Evolutionary conservation across 2,888 invertebrate genomes (phyloP), one percentile per base, ranked within the genome.

Genomic region (Caradrina kadenii): DNA sequence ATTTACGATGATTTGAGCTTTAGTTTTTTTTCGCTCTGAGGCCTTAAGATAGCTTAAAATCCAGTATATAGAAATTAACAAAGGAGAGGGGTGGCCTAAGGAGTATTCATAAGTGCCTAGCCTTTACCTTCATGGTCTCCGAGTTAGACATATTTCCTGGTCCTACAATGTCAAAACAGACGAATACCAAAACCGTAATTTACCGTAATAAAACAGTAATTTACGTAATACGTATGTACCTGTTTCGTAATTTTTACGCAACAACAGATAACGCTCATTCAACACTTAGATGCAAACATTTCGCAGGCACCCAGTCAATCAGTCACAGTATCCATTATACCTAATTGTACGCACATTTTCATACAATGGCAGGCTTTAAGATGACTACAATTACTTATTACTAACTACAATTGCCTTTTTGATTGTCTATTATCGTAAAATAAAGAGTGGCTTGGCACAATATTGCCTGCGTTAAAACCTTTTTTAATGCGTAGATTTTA

Each of bases 341-440:
- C 4, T 45, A 22, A 50, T 55, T 49, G 15, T 49, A 26, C 48
- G 55, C 15, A 35, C 45, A 63, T 56, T 71, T 71, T 35, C 63
- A 22, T 35, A 72, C 70, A 72, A 71, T 70, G 49, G 31, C 22
- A 50, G n/a, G 13, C 31, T 49, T 50, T 63, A 22, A 56, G 50
- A 50, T 50, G 17, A 19, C 55, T 56, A 31, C 50, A 13, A 19
- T 50, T 56, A 31, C 35, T 45, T 19, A 71, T 55, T n/a, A 62
- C 13, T 49, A 17, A 39, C 13, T 39, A 39, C 3, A 39, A 71
- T 52, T 45, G 50, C 45, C 11, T 56, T 15, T 50, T 50, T 35
- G 45, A 22, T 55, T 63, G 49, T 55, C n/a, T 63, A 72, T 15
- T 3, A 50, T 56, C 22, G 31, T 45, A 22, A 56, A 71, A 63